Conservation (phyloP, 1,140 invertebrate species). For the Wasmannia auropunctata region DNA sequence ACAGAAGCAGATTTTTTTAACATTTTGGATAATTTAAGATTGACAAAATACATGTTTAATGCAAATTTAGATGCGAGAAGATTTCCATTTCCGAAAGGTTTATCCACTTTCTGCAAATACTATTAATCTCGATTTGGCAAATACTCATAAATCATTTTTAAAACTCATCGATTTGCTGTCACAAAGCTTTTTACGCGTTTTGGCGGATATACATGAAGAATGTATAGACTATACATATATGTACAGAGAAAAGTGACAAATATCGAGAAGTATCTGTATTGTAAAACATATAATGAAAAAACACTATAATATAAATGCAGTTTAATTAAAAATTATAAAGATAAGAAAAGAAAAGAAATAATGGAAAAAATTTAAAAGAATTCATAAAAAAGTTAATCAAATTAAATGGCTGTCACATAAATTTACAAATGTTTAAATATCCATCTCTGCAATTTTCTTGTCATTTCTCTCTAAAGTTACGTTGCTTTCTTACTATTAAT, state of each 20-base stretch:
- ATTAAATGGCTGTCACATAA: neutral
- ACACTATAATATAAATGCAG: neutral
- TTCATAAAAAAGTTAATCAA: neutral
- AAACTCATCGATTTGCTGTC: slow-evolving; percentile 50
- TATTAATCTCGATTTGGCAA: slow-evolving; percentile 42
- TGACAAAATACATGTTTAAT: neutral
- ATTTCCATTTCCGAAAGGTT: neutral
- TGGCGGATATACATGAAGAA: neutral
- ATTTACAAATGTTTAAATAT: slow-evolving; percentile 9
- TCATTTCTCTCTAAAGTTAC: neutral
- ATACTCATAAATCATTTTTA: slow-evolving; percentile 58
- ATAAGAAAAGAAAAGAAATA: neutral
- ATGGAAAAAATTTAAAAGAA: neutral
- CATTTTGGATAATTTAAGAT: neutral
- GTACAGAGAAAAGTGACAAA: slow-evolving; percentile 13
- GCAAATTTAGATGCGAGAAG: neutral
- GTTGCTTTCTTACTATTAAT: neutral
- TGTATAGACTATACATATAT: neutral
- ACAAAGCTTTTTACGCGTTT: slow-evolving; percentile 48
- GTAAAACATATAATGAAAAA: neutral
- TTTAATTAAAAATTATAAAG: neutral
- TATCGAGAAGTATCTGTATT: neutral
- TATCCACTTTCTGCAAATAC: slow-evolving; percentile 44
- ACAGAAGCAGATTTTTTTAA: neutral
- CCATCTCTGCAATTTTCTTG: neutral